Evolutionary conservation across 1,140 invertebrate species (phyloP).

Genomic region (Ips nitidus): DNA sequence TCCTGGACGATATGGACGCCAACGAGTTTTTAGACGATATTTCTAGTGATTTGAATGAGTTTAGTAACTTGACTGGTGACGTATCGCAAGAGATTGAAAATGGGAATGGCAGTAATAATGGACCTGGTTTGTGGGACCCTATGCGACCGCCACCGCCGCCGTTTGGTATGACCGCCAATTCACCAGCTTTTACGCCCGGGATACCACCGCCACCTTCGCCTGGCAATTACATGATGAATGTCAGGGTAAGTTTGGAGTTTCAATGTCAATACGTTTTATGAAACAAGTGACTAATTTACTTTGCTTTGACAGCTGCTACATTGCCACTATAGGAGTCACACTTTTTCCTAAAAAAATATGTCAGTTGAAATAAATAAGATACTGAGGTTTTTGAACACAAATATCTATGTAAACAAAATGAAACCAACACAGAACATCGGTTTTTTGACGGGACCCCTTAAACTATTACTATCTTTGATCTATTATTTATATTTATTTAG

Average conservation of each 20-base stretch:
- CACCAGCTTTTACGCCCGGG: conserved; percentile 8
- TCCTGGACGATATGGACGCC: conserved; percentile 43
- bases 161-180: conserved; percentile 15
- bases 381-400: too few species aligned
- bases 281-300: background rate
- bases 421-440: too few species aligned
- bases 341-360: too few species aligned
- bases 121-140: conserved; percentile 6
- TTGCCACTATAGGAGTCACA: too few species aligned
- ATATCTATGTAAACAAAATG: too few species aligned
- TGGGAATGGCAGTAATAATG: background rate
- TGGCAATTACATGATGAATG: conserved; percentile 9
- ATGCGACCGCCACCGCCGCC: conserved; percentile 11
- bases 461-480: too few species aligned
- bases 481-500: too few species aligned
- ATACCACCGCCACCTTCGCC: conserved; percentile 12
- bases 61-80: conserved; percentile 29
- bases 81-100: conserved; percentile 4
- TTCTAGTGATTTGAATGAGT: conserved; percentile 32
- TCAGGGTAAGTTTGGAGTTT: conserved; percentile 2
- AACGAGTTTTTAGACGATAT: conserved; percentile 38
- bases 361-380: too few species aligned
- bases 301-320: too few species aligned
- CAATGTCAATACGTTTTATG: background rate
- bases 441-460: too few species aligned